Percentiles rank a stretch among this genome's conserved stretches.
These are phyloP conservation scores for Tuta absoluta DNA, from an alignment of 2,888 invertebrate genomes.

Conservation along the genomic window DNA sequence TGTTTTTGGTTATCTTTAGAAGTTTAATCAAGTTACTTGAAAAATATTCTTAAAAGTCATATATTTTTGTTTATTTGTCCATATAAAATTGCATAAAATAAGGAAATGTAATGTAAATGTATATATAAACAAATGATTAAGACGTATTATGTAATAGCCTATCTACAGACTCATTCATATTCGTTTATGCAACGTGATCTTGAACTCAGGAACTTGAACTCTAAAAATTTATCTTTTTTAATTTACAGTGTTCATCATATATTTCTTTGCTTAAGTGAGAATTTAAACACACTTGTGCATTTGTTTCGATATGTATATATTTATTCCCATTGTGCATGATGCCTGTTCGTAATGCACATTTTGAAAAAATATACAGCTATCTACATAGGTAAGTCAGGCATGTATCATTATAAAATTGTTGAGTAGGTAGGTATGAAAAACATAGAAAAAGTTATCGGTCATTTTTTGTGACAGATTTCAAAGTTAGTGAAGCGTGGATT, in stretches of 20 bases:
- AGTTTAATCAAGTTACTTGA: too few relatives aligned
- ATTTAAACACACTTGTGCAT: too few relatives aligned
- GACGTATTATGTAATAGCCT: slow-evolving; percentile 1
- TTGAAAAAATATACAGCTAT: neutral
- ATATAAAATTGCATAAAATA: too few relatives aligned
- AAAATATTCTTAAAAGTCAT: too few relatives aligned
- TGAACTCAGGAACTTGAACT: slow-evolving; percentile 21
- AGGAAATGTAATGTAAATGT: slow-evolving; percentile 25
- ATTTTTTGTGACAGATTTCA: slow-evolving; percentile 52
- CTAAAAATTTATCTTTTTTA: slow-evolving; percentile 5
- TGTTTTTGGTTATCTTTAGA: too few relatives aligned
- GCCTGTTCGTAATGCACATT: too few relatives aligned
- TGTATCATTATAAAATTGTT: too few relatives aligned
- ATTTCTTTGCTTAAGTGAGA: neutral
- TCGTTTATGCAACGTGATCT: slow-evolving; percentile 27
- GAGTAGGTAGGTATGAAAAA: neutral
- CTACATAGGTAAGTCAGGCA: neutral
- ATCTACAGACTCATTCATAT: slow-evolving; percentile 3
- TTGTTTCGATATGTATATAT: too few relatives aligned
- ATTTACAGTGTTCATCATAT: neutral
- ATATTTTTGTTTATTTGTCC: too few relatives aligned
- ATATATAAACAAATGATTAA: neutral
- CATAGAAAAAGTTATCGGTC: slow-evolving; percentile 11
- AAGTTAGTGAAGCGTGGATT: slow-evolving; percentile 62
- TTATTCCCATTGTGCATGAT: neutral